Conservation (phyloP, 92 coral and sea anemone genomes). For the Palythoa heliodiscus region DNA sequence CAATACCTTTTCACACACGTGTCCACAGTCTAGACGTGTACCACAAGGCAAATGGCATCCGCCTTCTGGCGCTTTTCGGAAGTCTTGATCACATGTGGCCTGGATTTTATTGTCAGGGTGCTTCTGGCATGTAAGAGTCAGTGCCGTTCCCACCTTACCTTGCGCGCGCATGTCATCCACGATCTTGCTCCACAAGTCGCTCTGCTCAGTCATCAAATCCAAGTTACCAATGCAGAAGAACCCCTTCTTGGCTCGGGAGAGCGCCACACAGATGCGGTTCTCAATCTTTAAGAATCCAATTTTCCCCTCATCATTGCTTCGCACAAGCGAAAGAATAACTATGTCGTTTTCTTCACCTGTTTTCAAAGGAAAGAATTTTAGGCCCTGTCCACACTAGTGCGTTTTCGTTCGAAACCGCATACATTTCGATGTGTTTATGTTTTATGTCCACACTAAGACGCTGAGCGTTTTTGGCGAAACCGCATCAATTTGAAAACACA, state of each 20-base stretch:
- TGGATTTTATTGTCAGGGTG: constrained; percentile 82
- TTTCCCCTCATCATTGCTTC: constrained; percentile 93
- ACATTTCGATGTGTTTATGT: no score
- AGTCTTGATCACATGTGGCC: constrained; percentile 76
- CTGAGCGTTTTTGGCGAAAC: no score
- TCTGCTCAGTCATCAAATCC: constrained; percentile 70
- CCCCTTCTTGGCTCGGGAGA: constrained; percentile 93
- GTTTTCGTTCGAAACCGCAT: no score
- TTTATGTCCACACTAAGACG: no score
- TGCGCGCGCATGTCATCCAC: constrained; percentile 74
- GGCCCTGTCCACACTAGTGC: no score
- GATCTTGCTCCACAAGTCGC: constrained; percentile 69
- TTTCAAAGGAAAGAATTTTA: neutral
- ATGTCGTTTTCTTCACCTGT: constrained; percentile 96
- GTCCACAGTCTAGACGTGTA: constrained; percentile 55
- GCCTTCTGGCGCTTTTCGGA: constrained; percentile 89
- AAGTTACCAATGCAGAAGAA: constrained; percentile 86
- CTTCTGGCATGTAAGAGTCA: constrained; percentile 85
- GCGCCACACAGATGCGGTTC: constrained; percentile 94
- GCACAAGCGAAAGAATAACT: constrained; percentile 88
- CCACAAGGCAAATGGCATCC: constrained; percentile 83
- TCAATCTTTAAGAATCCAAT: constrained; percentile 90
- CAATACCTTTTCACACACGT: constrained; percentile 45
- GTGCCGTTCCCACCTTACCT: constrained; percentile 62
- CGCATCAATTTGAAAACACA: no score